Percentiles rank a stretch among this genome's conserved stretches.
Conservation (phyloP, 2,797 vertebrate genomes). For the Heteromormyrus szaboi region DNA sequence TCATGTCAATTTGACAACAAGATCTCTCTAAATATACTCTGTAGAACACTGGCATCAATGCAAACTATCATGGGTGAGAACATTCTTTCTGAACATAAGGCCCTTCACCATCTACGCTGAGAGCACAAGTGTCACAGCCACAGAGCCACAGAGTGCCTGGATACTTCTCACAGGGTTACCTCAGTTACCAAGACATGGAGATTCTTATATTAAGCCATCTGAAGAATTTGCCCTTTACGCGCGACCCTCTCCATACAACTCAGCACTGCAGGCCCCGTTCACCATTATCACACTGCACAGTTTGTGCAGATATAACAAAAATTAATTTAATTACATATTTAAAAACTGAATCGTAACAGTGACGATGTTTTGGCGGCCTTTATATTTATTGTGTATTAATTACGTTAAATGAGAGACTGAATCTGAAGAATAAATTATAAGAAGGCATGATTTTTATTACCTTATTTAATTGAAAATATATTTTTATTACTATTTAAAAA, state of each 20-base stretch:
- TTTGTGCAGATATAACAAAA: not conserved
- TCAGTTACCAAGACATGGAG: not conserved
- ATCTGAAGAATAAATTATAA: not conserved
- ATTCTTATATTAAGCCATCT: not conserved
- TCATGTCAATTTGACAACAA: not conserved
- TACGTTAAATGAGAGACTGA: not conserved
- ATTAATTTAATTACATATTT: not conserved
- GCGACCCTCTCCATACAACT: not conserved
- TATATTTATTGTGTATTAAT: not conserved
- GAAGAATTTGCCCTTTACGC: constrained; percentile 1
- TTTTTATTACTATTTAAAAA: not conserved
- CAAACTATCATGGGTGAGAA: not conserved
- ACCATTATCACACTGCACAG: not conserved
- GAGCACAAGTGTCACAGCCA: not conserved
- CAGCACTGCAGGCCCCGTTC: no score
- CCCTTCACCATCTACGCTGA: not conserved
- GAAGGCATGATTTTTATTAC: not conserved
- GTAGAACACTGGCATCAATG: not conserved
- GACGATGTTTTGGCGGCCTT: not conserved
- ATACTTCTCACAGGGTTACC: not conserved
- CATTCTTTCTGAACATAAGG: not conserved
- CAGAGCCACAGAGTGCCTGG: not conserved
- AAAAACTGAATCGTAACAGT: not conserved
- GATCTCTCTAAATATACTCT: not conserved
- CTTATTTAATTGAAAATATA: not conserved